Evolutionary conservation across 2,888 invertebrate genomes (phyloP).

Genomic region (Cheilosia urbana): DNA sequence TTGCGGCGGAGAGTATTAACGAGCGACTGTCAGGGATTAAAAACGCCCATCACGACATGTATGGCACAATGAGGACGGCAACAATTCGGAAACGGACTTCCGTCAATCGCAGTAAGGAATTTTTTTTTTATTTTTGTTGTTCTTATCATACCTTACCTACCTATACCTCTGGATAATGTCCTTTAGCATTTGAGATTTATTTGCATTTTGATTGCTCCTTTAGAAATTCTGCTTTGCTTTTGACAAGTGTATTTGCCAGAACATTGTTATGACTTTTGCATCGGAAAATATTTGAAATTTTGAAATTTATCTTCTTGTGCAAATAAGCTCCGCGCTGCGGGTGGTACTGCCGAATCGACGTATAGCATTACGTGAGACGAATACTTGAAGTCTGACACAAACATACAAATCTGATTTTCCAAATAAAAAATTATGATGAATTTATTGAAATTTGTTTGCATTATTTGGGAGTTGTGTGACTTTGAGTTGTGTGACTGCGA

Average conservation of each 20-base stretch:
- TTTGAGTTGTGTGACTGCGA: no score
- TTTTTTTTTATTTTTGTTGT: slow-evolving; percentile 16
- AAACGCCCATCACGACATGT: slow-evolving; percentile 22
- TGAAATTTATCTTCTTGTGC: slow-evolving; percentile 13
- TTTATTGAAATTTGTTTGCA: slow-evolving; percentile 28
- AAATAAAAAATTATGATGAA: neutral
- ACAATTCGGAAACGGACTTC: slow-evolving; percentile 65
- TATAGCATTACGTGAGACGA: slow-evolving; percentile 17
- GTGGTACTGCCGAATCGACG: neutral
- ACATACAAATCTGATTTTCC: neutral
- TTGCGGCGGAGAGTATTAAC: slow-evolving; percentile 37
- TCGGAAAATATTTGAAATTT: slow-evolving; percentile 22
- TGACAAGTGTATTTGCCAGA: slow-evolving; percentile 6
- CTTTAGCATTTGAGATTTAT: slow-evolving; percentile 9
- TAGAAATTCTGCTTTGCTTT: neutral
- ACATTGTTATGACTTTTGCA: neutral
- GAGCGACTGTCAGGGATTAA: slow-evolving; percentile 50
- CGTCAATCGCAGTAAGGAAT: slow-evolving; percentile 62
- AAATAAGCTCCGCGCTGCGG: neutral
- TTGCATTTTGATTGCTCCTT: slow-evolving; percentile 18
- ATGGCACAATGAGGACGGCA: slow-evolving; percentile 57
- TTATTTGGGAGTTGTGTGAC: neutral
- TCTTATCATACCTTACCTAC: no score
- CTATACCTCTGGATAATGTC: neutral
- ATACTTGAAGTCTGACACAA: slow-evolving; percentile 8